Evolutionary conservation across 2,797 vertebrate species (phyloP), one percentile per base, ranked within the genome.

Genomic region (Cichlasoma orientale): DNA sequence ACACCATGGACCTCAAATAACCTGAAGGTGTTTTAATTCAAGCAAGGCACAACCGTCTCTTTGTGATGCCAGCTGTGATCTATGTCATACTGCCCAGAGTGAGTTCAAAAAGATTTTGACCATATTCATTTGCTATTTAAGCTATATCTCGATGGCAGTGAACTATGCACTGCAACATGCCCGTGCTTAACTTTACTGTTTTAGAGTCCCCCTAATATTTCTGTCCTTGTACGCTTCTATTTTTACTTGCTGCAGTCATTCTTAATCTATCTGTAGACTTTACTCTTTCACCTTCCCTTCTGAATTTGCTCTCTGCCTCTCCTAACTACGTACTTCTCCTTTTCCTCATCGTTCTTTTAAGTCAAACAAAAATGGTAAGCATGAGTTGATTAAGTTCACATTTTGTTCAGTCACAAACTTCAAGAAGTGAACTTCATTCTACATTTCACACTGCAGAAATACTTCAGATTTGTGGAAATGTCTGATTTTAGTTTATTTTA

Each of bases 61-160:
- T 74, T 29, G 71, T 44, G 63, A 36, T 66, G 66, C 81, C 86
- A 83, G 71, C 14, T 74, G 52, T 4, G 52, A 86, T 89, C 21
- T 27, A 36, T 57, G 56, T 84, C 59, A 78, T 5, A 36, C 27
- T 52, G 47, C 68, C 54, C 9, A 31, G 53, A 79, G 88, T 57
- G 56, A 80, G 82, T 85, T 86, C 82, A 82, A 70, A 23, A 81
- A 70, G 81, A 68, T 82, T 83, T 56, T 68, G 71, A 74, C 44
- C 44, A 66, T 50, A 80, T 80, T 79, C 38, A 77, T 81, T 80
- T 79, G 57, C 53, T 82, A 71, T 86, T 83, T 21, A n/a, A 78
- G 63, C 5, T 75, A 55, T 31, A 59, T 38, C 75, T 86, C 78
- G 53, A 68, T 78, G 72, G 31, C 55, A 69, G 23, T 56, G 7